phyloP scores from a whole-genome alignment of 2,888 invertebrate genomes.

The Drosophila neotestacea region DNA sequence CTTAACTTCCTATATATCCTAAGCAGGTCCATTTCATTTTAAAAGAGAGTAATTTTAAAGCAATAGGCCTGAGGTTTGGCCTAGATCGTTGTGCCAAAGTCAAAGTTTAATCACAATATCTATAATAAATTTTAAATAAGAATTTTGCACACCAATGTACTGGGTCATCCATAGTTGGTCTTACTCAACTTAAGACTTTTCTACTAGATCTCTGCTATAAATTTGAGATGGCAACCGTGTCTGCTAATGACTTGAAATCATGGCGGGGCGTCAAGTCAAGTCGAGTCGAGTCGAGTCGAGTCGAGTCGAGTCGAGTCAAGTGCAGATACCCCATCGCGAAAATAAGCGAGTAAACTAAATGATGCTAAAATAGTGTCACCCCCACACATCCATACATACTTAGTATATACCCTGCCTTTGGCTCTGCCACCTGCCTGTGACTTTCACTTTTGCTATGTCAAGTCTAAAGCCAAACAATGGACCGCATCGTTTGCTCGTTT shows the following conservation, averaged over 20 bases:
- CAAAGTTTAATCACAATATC: too few relatives aligned
- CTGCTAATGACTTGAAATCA: slow-evolving; percentile 18
- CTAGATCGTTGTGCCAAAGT: too few relatives aligned
- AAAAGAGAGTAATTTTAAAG: too few relatives aligned
- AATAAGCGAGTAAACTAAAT: slow-evolving; percentile 21
- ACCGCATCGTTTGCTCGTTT: slow-evolving; percentile 79
- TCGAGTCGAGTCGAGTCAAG: slow-evolving; percentile 42
- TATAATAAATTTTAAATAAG: too few relatives aligned
- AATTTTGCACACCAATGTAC: too few relatives aligned
- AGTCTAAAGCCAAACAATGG: slow-evolving; percentile 53
- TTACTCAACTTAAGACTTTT: too few relatives aligned
- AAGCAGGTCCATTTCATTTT: too few relatives aligned
- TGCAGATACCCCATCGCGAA: slow-evolving; percentile 32
- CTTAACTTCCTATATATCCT: too few relatives aligned
- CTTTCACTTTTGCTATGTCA: slow-evolving; percentile 37
- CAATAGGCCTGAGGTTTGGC: too few relatives aligned
- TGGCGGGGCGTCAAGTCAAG: neutral
- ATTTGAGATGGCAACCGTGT: slow-evolving; percentile 4
- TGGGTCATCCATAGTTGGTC: too few relatives aligned
- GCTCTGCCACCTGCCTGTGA: slow-evolving; percentile 2
- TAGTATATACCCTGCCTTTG: neutral
- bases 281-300: slow-evolving; percentile 39
- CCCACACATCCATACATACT: neutral
- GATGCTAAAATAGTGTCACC: slow-evolving; percentile 33
- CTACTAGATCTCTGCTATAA: neutral